A percentile compares a stretch with the other conserved stretches of the same genome.
These are phyloP conservation scores for Macrotis lagotis DNA, from an alignment of 2,113 vertebrate species.

Conservation along the genomic window DNA sequence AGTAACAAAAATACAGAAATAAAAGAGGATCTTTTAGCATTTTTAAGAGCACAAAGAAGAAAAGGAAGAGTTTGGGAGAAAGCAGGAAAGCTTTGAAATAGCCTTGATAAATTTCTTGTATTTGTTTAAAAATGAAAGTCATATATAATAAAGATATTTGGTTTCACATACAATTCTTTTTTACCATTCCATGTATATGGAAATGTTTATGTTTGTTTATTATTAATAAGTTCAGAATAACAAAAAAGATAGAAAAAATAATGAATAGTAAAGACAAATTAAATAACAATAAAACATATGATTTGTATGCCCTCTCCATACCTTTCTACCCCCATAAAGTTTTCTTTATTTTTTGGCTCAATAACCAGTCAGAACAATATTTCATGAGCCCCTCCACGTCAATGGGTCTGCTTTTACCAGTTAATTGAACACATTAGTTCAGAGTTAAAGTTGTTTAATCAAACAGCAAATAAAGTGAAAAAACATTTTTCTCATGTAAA, in stretches of 20 bases:
- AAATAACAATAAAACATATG: background rate
- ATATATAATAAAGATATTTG: background rate
- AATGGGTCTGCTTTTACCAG: background rate
- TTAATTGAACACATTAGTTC: background rate
- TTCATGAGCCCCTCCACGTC: background rate
- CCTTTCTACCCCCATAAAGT: background rate
- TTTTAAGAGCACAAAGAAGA: background rate
- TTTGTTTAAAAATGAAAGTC: background rate
- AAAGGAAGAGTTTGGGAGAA: background rate
- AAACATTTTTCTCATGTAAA: background rate
- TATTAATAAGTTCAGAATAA: background rate
- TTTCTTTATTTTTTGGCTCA: background rate
- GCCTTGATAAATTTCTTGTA: background rate
- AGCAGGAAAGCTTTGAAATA: background rate
- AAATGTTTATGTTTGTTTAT: background rate
- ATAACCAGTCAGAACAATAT: background rate
- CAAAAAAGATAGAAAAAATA: background rate
- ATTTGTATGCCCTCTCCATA: background rate
- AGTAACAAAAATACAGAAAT: background rate
- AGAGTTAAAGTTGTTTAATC: background rate
- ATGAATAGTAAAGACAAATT: background rate
- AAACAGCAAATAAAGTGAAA: background rate
- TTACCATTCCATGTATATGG: background rate
- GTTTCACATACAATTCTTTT: background rate
- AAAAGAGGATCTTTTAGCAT: background rate